phyloP scores from a whole-genome alignment of 2,113 vertebrate species.

The Mesembrinibis cayennensis region DNA sequence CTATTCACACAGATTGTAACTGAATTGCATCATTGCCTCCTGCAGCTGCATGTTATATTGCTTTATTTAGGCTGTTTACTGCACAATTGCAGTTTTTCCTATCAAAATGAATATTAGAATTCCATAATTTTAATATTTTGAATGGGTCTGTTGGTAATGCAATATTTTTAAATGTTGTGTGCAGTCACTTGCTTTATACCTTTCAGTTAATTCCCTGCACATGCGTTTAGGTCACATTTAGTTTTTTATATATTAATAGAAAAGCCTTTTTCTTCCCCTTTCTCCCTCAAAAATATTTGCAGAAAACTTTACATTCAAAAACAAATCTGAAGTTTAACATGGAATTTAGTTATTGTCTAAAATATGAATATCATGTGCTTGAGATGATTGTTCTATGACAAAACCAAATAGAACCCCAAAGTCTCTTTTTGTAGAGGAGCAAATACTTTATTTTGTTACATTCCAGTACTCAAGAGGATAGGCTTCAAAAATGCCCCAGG shows the following conservation, averaged over 20 bases:
- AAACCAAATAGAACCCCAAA: not conserved
- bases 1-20: conserved; percentile 51
- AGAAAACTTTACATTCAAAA: not conserved
- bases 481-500: not conserved
- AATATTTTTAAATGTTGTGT: not conserved
- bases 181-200: not conserved
- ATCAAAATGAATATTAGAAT: not conserved
- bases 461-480: not conserved
- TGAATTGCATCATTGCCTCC: conserved; percentile 36
- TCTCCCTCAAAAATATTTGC: not conserved
- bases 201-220: not conserved
- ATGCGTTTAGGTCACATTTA: not conserved
- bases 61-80: conserved; percentile 32
- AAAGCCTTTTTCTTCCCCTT: not conserved
- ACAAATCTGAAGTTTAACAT: not conserved
- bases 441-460: not conserved
- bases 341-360: not conserved
- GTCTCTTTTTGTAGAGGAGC: not conserved
- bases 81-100: conserved; percentile 32
- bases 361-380: not conserved
- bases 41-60: not conserved
- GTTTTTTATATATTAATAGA: not conserved
- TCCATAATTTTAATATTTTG: conserved; percentile 19
- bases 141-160: not conserved
- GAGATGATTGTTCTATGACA: not conserved